Evolutionary conservation across 2,888 invertebrate genomes (phyloP).

Genomic region (Tanytarsus gracilentus): DNA sequence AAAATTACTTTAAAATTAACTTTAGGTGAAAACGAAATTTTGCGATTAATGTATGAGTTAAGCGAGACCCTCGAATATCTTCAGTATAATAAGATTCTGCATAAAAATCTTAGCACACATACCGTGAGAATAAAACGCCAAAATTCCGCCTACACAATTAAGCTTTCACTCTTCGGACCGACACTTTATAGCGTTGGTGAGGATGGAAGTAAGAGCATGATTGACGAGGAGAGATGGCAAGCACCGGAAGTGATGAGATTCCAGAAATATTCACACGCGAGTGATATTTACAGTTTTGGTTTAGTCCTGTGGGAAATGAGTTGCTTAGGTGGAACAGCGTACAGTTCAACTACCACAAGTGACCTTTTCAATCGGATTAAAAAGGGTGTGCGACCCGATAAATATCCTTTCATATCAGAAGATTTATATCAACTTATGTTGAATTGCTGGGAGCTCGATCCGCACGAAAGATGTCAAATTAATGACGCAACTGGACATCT

Average conservation of each 20-base stretch:
- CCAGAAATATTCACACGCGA: constrained; percentile 58
- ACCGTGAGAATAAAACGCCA: constrained; percentile 59
- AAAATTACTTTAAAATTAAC: no score
- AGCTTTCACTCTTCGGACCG: constrained; percentile 67
- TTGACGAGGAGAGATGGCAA: constrained; percentile 70
- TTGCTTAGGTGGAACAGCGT: constrained; percentile 68
- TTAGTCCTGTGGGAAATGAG: constrained; percentile 75
- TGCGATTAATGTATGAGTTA: constrained; percentile 58
- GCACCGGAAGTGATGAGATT: constrained; percentile 67
- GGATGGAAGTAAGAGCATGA: constrained; percentile 52
- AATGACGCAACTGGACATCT: constrained; percentile 48
- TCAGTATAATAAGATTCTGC: constrained; percentile 57
- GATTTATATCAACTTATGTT: constrained; percentile 72
- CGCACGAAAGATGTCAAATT: constrained; percentile 69
- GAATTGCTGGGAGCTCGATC: constrained; percentile 77
- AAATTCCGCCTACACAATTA: constrained; percentile 48
- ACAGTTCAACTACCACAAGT: constrained; percentile 55
- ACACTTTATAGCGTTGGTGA: constrained; percentile 54
- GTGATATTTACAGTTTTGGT: constrained; percentile 78
- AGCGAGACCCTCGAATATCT: constrained; percentile 64
- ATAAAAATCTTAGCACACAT: constrained; percentile 62
- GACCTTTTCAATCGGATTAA: constrained; percentile 60
- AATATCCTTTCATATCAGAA: constrained; percentile 64
- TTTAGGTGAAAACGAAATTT: constrained; percentile 53
- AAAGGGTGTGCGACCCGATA: constrained; percentile 62